Evolutionary conservation across 2,888 invertebrate genomes (phyloP).

Genomic region (Pteria penguin): DNA sequence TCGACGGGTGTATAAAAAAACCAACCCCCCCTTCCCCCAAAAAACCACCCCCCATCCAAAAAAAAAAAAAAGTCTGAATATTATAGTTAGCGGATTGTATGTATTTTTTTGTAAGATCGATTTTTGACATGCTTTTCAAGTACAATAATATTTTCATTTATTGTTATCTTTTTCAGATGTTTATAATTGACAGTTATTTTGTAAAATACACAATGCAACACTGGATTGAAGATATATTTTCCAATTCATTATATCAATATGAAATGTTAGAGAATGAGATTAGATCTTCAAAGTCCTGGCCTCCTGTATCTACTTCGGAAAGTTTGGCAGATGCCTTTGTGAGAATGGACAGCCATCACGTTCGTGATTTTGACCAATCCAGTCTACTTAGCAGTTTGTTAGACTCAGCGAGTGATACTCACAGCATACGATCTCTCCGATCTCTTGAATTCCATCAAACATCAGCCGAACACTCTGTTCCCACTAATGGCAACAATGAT

Average conservation of each 20-base stretch:
- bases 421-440: slow-evolving; percentile 15
- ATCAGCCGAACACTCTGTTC: neutral
- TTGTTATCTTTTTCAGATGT: slow-evolving; percentile 44
- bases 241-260: slow-evolving; percentile 46
- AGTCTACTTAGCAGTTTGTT: slow-evolving; percentile 35
- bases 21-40: too few relatives aligned
- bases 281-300: slow-evolving; percentile 63
- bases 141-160: neutral
- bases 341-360: slow-evolving; percentile 53
- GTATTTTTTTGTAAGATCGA: too few relatives aligned
- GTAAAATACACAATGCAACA: slow-evolving; percentile 53
- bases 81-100: too few relatives aligned
- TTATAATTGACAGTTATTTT: slow-evolving; percentile 64
- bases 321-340: slow-evolving; percentile 49
- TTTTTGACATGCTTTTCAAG: too few relatives aligned
- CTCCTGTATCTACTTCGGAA: slow-evolving; percentile 57
- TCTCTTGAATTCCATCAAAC: neutral
- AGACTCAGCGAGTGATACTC: slow-evolving; percentile 37
- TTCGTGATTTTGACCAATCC: slow-evolving; percentile 30
- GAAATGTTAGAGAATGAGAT: slow-evolving; percentile 66
- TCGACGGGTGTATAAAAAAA: too few relatives aligned
- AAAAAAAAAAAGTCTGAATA: too few relatives aligned
- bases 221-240: slow-evolving; percentile 18
- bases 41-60: too few relatives aligned
- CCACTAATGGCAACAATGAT: neutral